Evolutionary conservation across 2,888 invertebrate species (phyloP), one percentile per base, ranked within the genome.

Genomic region (Drosophila paranaensis): DNA sequence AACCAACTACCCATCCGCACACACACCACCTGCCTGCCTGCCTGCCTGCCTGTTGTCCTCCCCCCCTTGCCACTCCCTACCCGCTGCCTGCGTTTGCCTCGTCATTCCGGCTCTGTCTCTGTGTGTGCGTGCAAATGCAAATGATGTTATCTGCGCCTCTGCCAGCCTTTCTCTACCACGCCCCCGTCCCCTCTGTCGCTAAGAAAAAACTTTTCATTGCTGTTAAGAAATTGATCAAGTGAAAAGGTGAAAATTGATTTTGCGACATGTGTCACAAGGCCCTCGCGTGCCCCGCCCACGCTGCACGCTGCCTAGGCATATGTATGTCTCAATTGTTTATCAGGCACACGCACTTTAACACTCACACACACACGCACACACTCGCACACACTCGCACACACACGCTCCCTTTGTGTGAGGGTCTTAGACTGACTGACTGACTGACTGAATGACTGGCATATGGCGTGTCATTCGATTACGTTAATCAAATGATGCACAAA

Each of bases 171-270:
- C 48, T 11, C 43, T 0, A 2, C 37, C 33, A 27, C 33, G 11
- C 54, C 33, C 16, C 30, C 1, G 8, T 61, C 45, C 11, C 6
- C 2, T 0, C 53, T 61, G 61, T 33, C 9, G 6, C 6, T 16
- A 37, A 20, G 40, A 51, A 64, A 60, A 40, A 86, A 87, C 82
- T 87, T 84, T 88, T 87, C 85, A 84, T 82, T 85, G 88, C 80
- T 81, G 87, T 84, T 84, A 88, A 88, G 85, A 88, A 88, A 88
- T 81, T 90, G 88, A 88, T 90, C 88, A 90, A 83, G 87, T 79
- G 90, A 81, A 85, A 89, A 88, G 85, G 85, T 87, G 88, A 90
- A 89, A 89, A 89, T 89, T 89, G 90, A 89, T 88, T 88, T 84
- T 85, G 82, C 80, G 78, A 82, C 86, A 83, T 84, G 87, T 86